Conservation (phyloP, 2,113 vertebrate species). For the Choloepus hoffmanni region DNA sequence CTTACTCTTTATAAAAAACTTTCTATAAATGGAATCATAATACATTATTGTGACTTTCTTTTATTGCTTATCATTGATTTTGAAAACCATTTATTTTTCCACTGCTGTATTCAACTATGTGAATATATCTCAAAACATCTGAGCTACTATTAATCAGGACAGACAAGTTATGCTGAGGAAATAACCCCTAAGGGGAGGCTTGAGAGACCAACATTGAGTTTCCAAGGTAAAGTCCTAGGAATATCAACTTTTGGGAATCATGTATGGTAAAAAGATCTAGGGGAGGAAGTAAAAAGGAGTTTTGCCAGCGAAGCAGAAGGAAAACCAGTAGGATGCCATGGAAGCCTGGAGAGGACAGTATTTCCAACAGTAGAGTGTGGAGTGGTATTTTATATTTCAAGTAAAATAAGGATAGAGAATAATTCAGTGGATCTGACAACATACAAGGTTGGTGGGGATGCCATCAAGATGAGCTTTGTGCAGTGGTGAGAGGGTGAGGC, state of each 20-base stretch:
- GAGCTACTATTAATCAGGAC: background rate
- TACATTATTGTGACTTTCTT: background rate
- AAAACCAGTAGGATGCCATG: background rate
- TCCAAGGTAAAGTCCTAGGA: background rate
- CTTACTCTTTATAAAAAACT: background rate
- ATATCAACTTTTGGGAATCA: background rate
- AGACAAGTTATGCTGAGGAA: background rate
- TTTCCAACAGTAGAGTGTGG: background rate
- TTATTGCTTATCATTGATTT: background rate
- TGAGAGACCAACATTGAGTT: background rate
- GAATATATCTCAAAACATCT: background rate
- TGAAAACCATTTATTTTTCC: background rate
- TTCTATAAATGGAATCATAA: background rate
- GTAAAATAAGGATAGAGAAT: background rate
- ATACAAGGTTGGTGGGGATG: background rate
- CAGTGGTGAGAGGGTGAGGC: background rate
- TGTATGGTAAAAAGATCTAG: background rate
- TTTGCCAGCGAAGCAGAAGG: background rate
- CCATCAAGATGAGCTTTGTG: background rate
- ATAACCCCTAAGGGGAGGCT: background rate
- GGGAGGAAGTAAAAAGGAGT: background rate
- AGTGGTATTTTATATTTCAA: background rate
- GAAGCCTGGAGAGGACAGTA: background rate
- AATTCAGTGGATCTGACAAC: background rate
- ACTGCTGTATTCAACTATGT: background rate